Base-by-base conservation (phyloP, 2,797 vertebrate species). In the Pseudotriccus pelzelni region DNA sequence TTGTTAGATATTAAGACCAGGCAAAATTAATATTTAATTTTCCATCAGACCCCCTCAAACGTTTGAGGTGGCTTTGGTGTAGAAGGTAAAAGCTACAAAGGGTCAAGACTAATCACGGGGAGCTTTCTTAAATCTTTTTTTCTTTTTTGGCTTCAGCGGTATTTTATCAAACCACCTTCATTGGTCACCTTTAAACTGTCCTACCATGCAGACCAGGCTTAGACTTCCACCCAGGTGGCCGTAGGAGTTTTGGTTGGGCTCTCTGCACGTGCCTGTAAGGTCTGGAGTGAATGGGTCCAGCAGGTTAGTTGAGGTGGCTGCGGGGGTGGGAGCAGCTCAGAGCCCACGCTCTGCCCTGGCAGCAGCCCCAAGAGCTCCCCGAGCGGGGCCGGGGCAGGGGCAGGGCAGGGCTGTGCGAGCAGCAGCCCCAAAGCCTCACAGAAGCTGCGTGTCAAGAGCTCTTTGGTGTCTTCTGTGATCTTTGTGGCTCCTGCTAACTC, bases 1-100 rank as follows among this genome's bases (percentile, higher is more conserved):
- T 98, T 98, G 98, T 98, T 97, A 97, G 98, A 98, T 98, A 98
- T 97, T 97, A 96, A 98, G 97, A 97, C 98, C 98, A 98, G 98
- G 95, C 97, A 98, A 98, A 98, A 98, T 97, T 97, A 98, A 98
- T 97, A 72, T 83, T 96, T 94, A 79, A 87, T 97, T 97, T 97
- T 97, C 97, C 97, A 97, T 97, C 94, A 97, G 96, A 94, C 90
- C 82, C 49, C 78, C 91, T 81, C 91, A 80, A 94, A 76, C 73
- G 27, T 73, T 84, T 90, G 96, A 96, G 94, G 85, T 75, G 95
- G 95, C 95, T 97, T 97, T 96, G 96, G 90, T 88, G 89, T 95
- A 84, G 84, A 96, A 97, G 79, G 74, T 92, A 91, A 85, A 93
- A 94, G 92, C 90, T 96, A 93, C 58, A 92, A 88, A 86, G 62